These are phyloP conservation scores for Mobula hypostoma DNA, from an alignment of 2,113 vertebrate species.

Conservation along the genomic window DNA sequence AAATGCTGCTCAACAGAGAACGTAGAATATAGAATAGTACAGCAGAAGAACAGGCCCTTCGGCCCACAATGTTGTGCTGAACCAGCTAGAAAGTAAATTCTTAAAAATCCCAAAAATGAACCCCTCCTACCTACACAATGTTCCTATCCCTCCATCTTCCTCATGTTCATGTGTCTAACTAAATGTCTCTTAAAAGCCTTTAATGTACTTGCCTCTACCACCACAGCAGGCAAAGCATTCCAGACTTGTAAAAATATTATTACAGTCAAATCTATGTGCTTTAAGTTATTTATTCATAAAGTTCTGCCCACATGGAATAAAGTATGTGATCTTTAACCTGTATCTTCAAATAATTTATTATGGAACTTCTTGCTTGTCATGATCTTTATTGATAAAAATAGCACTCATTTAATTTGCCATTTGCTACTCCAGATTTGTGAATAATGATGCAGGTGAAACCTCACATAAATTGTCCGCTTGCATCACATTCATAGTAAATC, in stretches of 20 bases:
- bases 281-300: constrained; percentile 12
- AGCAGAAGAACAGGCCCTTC: no score
- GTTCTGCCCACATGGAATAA: background rate
- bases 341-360: background rate
- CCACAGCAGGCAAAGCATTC: no score
- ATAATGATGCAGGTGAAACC: background rate
- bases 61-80: no score
- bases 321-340: background rate
- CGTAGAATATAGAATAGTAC: no score
- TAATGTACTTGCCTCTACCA: no score
- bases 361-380: background rate
- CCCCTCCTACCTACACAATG: no score
- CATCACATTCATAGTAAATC: background rate
- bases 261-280: background rate
- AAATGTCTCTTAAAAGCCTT: no score
- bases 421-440: background rate
- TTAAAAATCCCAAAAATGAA: no score
- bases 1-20: background rate
- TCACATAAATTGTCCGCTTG: background rate
- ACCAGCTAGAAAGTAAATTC: no score
- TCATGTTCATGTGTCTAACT: no score
- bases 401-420: background rate
- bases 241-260: background rate
- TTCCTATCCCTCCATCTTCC: no score
- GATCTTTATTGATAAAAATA: background rate